These are phyloP conservation scores for Frankliniella intonsa DNA, from an alignment of 2,888 invertebrate genomes.

Conservation along the genomic window DNA sequence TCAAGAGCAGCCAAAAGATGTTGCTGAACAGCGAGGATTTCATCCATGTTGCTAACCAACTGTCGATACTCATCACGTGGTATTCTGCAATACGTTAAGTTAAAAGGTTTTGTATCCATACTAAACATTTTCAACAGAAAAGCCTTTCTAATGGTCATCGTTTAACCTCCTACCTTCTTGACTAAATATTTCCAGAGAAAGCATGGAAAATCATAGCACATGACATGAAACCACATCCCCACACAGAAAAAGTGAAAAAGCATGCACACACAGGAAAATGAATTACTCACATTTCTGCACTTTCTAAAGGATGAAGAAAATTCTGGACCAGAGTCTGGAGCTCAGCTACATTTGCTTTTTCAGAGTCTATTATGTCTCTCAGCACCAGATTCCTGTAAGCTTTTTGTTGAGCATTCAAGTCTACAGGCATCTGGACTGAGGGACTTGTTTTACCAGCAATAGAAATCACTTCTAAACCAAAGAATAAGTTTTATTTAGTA, in stretches of 20 bases:
- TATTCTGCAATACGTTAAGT: conserved; percentile 56
- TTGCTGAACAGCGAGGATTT: conserved; percentile 80
- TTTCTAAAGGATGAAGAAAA: conserved; percentile 81
- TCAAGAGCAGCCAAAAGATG: conserved; percentile 73
- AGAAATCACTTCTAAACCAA: not conserved
- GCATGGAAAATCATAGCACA: conserved; percentile 28
- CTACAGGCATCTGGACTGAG: conserved; percentile 32
- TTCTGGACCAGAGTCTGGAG: conserved; percentile 78
- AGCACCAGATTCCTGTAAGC: conserved; percentile 80
- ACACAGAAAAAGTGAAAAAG: conserved; percentile 1
- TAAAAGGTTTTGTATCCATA: conserved; percentile 33
- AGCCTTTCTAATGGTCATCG: not conserved
- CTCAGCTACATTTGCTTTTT: conserved; percentile 85
- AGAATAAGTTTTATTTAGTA: conserved; percentile 28
- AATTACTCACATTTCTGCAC: conserved; percentile 74
- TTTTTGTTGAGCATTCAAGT: conserved; percentile 52
- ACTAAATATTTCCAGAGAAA: conserved; percentile 28
- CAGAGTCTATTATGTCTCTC: conserved; percentile 87
- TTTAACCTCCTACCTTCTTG: conserved; percentile 25
- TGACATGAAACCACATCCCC: not conserved
- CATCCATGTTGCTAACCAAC: conserved; percentile 81
- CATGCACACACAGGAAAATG: not conserved
- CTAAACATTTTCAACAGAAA: no score
- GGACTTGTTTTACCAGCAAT: not conserved
- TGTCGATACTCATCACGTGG: conserved; percentile 80